These are phyloP conservation scores for Dicrostonyx torquatus DNA, from an alignment of 2,797 vertebrate species.

Conservation along the genomic window DNA sequence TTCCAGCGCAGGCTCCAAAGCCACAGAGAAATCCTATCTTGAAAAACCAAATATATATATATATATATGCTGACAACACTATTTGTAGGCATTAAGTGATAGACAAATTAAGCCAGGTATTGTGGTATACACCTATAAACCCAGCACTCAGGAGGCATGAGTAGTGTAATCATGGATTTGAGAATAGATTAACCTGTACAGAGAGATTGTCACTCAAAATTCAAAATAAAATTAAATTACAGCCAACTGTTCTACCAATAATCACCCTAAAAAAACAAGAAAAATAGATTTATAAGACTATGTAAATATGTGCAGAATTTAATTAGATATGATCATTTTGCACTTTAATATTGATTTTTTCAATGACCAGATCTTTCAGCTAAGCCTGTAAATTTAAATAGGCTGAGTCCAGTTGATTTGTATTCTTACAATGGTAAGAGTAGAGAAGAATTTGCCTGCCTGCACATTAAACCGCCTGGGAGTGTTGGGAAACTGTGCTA, in stretches of 20 bases:
- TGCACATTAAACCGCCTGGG: not conserved
- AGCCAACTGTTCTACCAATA: not conserved
- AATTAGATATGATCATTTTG: not conserved
- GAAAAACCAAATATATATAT: slow-evolving; percentile 24
- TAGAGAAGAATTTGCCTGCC: not conserved
- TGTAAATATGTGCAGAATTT: not conserved
- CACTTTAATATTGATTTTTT: not conserved
- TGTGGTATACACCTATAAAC: not conserved
- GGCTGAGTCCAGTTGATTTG: no score
- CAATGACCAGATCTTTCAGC: not conserved
- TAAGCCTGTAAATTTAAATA: not conserved
- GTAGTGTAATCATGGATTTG: not conserved
- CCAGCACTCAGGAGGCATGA: no score
- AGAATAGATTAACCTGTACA: not conserved
- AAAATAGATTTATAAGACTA: not conserved
- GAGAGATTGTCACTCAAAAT: not conserved
- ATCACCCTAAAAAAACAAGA: not conserved
- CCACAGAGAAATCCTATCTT: no score
- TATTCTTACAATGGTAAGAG: not conserved
- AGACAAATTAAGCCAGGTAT: not conserved
- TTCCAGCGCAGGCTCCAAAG: no score
- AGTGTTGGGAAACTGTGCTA: not conserved
- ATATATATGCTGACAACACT: not conserved
- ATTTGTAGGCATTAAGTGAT: not conserved
- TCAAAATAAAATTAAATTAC: not conserved